phyloP scores from a whole-genome alignment of 2,797 vertebrate species.

The Spinus olivaceus region DNA sequence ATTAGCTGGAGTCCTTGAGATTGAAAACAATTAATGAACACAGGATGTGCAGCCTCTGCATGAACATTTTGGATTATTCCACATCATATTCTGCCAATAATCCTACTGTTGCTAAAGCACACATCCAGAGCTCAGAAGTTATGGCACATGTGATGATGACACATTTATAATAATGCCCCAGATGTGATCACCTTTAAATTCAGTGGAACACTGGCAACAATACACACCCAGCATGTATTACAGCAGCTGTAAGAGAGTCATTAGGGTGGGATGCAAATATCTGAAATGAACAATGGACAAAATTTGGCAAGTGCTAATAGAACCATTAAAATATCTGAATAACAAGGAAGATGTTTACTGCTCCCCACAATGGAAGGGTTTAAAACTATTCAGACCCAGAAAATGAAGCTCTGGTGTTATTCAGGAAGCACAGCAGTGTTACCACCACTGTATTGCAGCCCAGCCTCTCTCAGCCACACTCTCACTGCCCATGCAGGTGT shows the following conservation, averaged over 20 bases:
- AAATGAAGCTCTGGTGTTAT: background rate
- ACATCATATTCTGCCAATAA: background rate
- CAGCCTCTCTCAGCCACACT: background rate
- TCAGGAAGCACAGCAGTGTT: background rate
- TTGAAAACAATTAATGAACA: background rate
- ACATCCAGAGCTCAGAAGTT: background rate
- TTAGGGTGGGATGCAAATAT: background rate
- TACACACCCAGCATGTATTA: background rate
- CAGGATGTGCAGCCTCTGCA: background rate
- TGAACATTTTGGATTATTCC: background rate
- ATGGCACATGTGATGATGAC: background rate
- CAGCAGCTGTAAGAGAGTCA: background rate
- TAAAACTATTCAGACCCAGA: background rate
- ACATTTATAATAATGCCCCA: background rate
- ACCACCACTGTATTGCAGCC: background rate
- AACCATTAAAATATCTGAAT: background rate
- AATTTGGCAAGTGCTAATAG: constrained; percentile 7
- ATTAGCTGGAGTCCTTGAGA: background rate
- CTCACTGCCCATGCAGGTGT: background rate
- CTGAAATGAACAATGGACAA: background rate
- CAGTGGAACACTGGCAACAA: background rate
- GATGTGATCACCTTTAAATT: background rate
- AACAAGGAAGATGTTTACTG: background rate
- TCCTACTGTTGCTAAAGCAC: background rate
- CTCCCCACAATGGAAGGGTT: background rate